These are phyloP conservation scores for Myrmecophaga tridactyla DNA, from an alignment of 2,113 vertebrate genomes.

Conservation along the genomic window DNA sequence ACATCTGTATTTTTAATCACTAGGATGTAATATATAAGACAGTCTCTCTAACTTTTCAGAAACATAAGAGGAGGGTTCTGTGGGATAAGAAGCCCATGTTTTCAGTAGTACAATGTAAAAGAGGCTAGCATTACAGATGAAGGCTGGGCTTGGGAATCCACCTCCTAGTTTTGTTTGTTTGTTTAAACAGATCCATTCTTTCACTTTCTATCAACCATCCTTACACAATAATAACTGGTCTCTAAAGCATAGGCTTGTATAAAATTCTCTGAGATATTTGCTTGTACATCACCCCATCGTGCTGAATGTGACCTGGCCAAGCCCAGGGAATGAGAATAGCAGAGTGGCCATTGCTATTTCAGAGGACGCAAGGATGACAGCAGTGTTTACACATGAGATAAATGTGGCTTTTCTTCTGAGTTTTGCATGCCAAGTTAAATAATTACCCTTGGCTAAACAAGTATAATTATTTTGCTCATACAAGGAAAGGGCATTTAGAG, in stretches of 20 bases:
- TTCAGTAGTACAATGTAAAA: not conserved
- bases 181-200: not conserved
- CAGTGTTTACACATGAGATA: not conserved
- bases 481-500: not conserved
- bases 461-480: not conserved
- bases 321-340: not conserved
- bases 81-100: not conserved
- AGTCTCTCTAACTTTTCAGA: not conserved
- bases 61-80: not conserved
- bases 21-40: no score
- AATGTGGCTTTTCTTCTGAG: not conserved
- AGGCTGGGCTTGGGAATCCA: not conserved
- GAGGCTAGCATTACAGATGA: not conserved
- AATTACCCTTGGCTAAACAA: constrained; percentile 26
- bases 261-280: not conserved
- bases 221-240: not conserved
- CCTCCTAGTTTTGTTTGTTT: not conserved
- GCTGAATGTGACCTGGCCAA: not conserved
- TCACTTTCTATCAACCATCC: not conserved
- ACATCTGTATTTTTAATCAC: not conserved
- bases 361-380: not conserved
- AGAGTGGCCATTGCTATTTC: not conserved
- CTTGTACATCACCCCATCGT: not conserved
- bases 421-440: constrained; percentile 2
- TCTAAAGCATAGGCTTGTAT: not conserved